A percentile compares a stretch with the other conserved stretches of the same genome.
Evolutionary conservation across 2,888 invertebrate species (phyloP).

Genomic region (Ochlodes sylvanus): DNA sequence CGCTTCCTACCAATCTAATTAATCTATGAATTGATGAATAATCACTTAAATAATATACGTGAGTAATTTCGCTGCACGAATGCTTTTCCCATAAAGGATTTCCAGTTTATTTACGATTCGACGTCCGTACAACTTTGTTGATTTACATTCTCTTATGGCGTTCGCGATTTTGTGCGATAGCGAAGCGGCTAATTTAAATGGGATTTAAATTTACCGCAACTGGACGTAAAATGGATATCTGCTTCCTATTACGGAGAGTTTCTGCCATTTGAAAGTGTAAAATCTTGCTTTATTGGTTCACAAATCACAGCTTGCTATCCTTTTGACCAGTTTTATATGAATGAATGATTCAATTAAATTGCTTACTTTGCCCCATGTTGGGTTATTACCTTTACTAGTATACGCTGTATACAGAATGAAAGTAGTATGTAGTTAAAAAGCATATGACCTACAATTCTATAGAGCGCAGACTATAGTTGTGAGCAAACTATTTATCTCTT

Average conservation of each 20-base stretch:
- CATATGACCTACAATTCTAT: no score
- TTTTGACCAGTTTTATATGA: not conserved
- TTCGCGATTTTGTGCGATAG: slow-evolving; percentile 28
- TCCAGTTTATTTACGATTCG: slow-evolving; percentile 28
- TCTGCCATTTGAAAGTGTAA: slow-evolving; percentile 3
- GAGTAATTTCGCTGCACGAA: slow-evolving; percentile 15
- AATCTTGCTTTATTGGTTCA: slow-evolving; percentile 2
- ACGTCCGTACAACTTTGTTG: slow-evolving; percentile 24
- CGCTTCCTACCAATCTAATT: not conserved
- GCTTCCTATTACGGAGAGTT: slow-evolving; percentile 17
- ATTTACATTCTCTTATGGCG: slow-evolving; percentile 38
- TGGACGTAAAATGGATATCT: slow-evolving; percentile 3
- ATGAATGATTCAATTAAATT: not conserved
- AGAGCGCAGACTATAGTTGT: no score
- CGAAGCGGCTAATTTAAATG: slow-evolving; percentile 15
- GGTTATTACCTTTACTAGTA: no score
- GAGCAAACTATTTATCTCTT: no score
- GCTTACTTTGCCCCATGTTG: not conserved
- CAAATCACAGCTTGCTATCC: not conserved
- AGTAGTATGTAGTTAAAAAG: no score
- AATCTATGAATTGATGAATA: slow-evolving; percentile 18
- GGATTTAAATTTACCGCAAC: slow-evolving; percentile 18
- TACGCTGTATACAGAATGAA: no score
- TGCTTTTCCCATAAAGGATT: slow-evolving; percentile 9
- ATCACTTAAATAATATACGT: slow-evolving; percentile 12